These are phyloP conservation scores for Incurvaria masculella DNA, from an alignment of 2,888 invertebrate genomes.

Conservation along the genomic window DNA sequence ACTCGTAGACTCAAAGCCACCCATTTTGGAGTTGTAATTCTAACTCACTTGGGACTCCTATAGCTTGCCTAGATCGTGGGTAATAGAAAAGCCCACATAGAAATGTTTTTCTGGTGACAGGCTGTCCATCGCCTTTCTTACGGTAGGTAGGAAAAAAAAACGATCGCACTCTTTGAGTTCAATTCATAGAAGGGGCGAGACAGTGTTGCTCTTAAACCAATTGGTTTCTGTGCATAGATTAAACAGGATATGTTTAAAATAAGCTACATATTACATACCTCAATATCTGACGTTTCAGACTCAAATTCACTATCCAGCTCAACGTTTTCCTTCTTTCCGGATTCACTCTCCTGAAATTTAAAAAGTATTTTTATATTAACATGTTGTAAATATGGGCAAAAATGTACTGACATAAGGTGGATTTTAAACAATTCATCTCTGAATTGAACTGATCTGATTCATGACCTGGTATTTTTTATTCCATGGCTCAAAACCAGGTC, in stretches of 20 bases:
- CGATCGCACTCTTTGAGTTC: too few relatives aligned
- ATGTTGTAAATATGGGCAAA: too few relatives aligned
- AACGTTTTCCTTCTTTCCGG: conserved; percentile 60
- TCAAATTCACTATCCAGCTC: conserved; percentile 68
- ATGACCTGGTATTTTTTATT: not conserved
- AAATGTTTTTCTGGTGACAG: too few relatives aligned
- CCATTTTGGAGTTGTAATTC: too few relatives aligned
- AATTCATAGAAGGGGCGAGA: not conserved
- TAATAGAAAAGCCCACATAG: too few relatives aligned
- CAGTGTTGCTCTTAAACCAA: not conserved
- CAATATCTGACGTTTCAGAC: conserved; percentile 76
- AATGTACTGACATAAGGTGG: too few relatives aligned
- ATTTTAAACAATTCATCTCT: not conserved
- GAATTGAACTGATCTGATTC: not conserved
- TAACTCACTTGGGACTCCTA: too few relatives aligned
- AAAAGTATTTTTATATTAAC: too few relatives aligned
- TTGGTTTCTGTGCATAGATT: not conserved
- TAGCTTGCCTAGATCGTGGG: too few relatives aligned
- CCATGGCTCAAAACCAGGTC: not conserved
- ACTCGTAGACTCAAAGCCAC: too few relatives aligned
- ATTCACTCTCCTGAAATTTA: conserved; percentile 64
- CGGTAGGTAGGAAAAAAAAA: too few relatives aligned
- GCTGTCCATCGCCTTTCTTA: too few relatives aligned
- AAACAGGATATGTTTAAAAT: not conserved
- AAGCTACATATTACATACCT: conserved; percentile 54